Evolutionary conservation across 2,888 invertebrate species (phyloP).

Genomic region (Scotopteryx bipunctaria): DNA sequence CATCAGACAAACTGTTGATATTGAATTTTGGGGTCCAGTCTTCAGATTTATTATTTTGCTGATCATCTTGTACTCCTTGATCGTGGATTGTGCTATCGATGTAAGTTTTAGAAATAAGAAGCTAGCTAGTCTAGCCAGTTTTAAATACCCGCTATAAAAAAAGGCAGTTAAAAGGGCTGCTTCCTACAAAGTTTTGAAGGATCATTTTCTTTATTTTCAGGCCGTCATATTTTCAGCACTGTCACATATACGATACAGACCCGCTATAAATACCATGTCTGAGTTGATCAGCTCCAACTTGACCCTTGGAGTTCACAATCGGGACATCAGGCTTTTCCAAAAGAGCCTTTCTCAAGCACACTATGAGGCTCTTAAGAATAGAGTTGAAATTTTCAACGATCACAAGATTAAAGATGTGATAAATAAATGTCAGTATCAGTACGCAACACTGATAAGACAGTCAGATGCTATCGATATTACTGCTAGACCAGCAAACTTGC

Average conservation of each 20-base stretch:
- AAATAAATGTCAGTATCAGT: constrained; percentile 65
- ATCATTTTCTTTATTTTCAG: constrained; percentile 56
- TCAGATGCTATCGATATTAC: constrained; percentile 64
- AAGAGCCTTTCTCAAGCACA: constrained; percentile 52
- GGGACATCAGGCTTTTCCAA: constrained; percentile 60
- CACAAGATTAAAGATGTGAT: constrained; percentile 61
- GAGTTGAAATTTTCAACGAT: constrained; percentile 66
- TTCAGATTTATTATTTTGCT: constrained; percentile 61
- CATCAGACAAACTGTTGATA: constrained; percentile 68
- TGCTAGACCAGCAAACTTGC: constrained; percentile 56
- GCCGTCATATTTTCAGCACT: constrained; percentile 73
- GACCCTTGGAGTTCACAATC: constrained; percentile 65
- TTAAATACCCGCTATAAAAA: too few relatives aligned
- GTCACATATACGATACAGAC: constrained; percentile 64
- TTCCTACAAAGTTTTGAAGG: too few relatives aligned
- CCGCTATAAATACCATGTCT: constrained; percentile 55
- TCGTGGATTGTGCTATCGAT: constrained; percentile 73
- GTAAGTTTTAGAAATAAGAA: constrained; percentile 57
- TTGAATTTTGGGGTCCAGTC: constrained; percentile 63
- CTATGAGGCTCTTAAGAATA: constrained; percentile 51
- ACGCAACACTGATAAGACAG: constrained; percentile 77
- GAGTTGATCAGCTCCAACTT: constrained; percentile 58
- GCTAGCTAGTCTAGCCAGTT: too few relatives aligned
- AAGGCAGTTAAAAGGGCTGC: too few relatives aligned
- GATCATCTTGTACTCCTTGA: constrained; percentile 67